Conservation (phyloP, 2,888 invertebrate species). For the Eulithis testata region DNA sequence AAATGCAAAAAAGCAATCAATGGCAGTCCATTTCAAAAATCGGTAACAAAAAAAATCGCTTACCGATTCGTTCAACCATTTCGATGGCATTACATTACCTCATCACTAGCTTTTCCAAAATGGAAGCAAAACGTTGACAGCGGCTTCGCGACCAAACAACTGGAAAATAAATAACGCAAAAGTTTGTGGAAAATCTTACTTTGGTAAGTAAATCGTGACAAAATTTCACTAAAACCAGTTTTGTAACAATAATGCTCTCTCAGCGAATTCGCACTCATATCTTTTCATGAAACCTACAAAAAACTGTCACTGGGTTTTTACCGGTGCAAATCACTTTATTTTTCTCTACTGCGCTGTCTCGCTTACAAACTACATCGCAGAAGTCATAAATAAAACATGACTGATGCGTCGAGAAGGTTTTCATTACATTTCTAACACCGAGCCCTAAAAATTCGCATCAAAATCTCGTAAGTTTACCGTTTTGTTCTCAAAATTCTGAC, state of each 20-base stretch:
- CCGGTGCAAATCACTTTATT: conserved; percentile 52
- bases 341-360: conserved; percentile 44
- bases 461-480: neutral
- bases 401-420: conserved; percentile 45
- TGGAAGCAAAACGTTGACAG: conserved; percentile 81
- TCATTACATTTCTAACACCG: conserved; percentile 42
- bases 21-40: neutral
- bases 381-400: conserved; percentile 52
- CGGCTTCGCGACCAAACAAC: conserved; percentile 70
- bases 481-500: conserved; percentile 7
- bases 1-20: too few relatives aligned
- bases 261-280: neutral
- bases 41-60: neutral
- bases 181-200: conserved; percentile 62
- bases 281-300: conserved; percentile 44
- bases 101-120: conserved; percentile 74
- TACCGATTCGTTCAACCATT: neutral
- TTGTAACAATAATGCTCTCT: neutral
- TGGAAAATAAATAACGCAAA: conserved; percentile 75
- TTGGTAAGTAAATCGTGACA: conserved; percentile 67
- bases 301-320: conserved; percentile 55
- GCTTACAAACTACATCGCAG: conserved; percentile 47
- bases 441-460: neutral
- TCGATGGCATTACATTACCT: neutral
- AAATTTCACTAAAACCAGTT: conserved; percentile 30